These are phyloP conservation scores for Neogale vison DNA, from an alignment of 2,113 vertebrate species.

Conservation along the genomic window DNA sequence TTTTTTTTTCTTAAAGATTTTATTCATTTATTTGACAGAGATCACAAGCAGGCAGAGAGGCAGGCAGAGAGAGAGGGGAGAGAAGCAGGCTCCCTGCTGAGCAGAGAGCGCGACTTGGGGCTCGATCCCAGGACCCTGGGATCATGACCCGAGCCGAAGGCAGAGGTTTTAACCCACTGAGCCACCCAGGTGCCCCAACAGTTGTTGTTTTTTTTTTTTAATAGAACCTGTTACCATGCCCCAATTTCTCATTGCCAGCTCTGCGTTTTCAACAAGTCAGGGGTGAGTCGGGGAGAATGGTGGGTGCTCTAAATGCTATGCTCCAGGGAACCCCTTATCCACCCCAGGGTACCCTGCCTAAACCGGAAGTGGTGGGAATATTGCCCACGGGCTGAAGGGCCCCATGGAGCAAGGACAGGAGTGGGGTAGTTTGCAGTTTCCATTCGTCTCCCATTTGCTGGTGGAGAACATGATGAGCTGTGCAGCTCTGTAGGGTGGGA, in stretches of 20 bases:
- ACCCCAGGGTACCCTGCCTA: neutral
- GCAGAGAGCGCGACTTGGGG: too few species aligned
- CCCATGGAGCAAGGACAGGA: neutral
- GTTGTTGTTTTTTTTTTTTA: neutral
- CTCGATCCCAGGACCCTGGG: too few species aligned
- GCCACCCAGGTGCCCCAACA: too few species aligned
- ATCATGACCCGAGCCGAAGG: too few species aligned
- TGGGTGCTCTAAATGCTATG: too few species aligned
- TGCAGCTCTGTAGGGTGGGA: neutral
- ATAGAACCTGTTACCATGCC: neutral
- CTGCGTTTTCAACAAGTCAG: neutral
- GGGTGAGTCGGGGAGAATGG: neutral
- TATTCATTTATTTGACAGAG: too few species aligned
- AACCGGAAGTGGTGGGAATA: neutral
- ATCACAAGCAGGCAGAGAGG: too few species aligned
- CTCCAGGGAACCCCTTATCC: neutral
- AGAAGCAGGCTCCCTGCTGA: too few species aligned
- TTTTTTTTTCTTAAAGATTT: neutral
- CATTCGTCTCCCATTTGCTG: neutral
- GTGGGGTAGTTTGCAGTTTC: neutral
- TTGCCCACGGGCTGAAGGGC: neutral
- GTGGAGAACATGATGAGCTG: neutral
- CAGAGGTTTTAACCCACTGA: too few species aligned
- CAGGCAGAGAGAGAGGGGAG: too few species aligned
- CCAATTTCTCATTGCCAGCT: neutral